Base-by-base conservation (phyloP, 1,140 invertebrate species). In the Melanaphis sacchari region DNA sequence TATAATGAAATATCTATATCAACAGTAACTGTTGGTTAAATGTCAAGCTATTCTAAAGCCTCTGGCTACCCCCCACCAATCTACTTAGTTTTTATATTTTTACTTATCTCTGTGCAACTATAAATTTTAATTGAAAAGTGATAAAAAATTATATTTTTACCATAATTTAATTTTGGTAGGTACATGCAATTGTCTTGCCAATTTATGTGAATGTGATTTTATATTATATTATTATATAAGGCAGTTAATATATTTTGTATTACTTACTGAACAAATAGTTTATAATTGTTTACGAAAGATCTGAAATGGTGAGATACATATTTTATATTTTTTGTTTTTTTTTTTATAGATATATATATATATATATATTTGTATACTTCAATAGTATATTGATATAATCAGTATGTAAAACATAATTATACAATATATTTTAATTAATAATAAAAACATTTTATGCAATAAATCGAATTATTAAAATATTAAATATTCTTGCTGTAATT, bases 321-420 rank as follows among this genome's bases (percentile, higher is more conserved):
- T 66, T 66, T 66, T 90, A 36, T 59, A 43, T 90, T 59, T 59
- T 90, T 90, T 90, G 54, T 90, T n/a, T 76, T 90, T 90, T 90
- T 90, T 66, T 59, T 2, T 26, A 40, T 52, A 88, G 49, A 43
- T 87, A 87, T 46, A 87, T 88, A 22, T n/a, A 21, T n/a, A 52
- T 88, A 22, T 49, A n/a, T 46, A 15, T 31, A 85, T 43, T 41
- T 85, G 36, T 82, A 82, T 82, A 82, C 76, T 76, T 76, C 4
- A 15, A 76, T n/a, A 76, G 15, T 76, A 21, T 36, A 76, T 76
- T 76, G 59, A 76, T n/a, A 76, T 76, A n/a, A 76, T 76, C n/a
- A n/a, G 15, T 36, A n/a, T n/a, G 59, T 76, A 18, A n/a, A n/a
- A 88, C 24, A 49, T 52, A 49, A 38, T 36, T 88, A 88, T 88